Evolutionary conservation across 2,797 vertebrate species (phyloP), one percentile per base, ranked within the genome.

Genomic region (Scolopax rusticola): DNA sequence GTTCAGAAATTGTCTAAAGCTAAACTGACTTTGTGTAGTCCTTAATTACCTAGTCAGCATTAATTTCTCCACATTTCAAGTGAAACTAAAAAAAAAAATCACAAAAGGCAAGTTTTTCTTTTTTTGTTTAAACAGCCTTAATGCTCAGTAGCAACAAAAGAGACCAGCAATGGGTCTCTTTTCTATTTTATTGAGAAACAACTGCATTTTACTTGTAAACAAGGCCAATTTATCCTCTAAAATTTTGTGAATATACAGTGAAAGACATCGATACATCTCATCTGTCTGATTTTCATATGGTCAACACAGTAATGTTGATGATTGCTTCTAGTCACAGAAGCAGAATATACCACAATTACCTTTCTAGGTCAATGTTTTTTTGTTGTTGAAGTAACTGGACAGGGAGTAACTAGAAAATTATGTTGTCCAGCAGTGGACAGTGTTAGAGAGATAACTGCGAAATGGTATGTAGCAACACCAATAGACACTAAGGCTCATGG

Each of bases 401-500:
- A 43, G 9, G 2, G 11, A 43, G 2, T 20, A 71, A 65, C 9
- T 50, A 7, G 28, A 56, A 77, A 47, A 53, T 43, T 41, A 33
- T 60, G 86, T 78, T 80, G 6, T 4, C 24, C 30, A 8, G 1
- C 33, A 9, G 4, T 20, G 12, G 2, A 11, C 32, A 57, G 0
- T 48, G 4, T 38, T 84, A 87, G 18, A 60, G 81, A 56, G 11
- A 41, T 23, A 63, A 75, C 19, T 53, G 30, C 38, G 83, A 38
- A 12, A 21, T 33, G 2, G 2, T 33, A 27, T 19, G 5, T 38
- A 50, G 13, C 27, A 74, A 43, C 16, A 25, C 0, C 33, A 20
- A 40, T 2, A 38, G 17, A 18, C 4, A 2, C 6, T 18, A 43
- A 32, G 16, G 17, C 7, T 86, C 21, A 24, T 0, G 0, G 60